Base-by-base conservation (phyloP, 2,888 invertebrate genomes). In the Lymantria monacha region DNA sequence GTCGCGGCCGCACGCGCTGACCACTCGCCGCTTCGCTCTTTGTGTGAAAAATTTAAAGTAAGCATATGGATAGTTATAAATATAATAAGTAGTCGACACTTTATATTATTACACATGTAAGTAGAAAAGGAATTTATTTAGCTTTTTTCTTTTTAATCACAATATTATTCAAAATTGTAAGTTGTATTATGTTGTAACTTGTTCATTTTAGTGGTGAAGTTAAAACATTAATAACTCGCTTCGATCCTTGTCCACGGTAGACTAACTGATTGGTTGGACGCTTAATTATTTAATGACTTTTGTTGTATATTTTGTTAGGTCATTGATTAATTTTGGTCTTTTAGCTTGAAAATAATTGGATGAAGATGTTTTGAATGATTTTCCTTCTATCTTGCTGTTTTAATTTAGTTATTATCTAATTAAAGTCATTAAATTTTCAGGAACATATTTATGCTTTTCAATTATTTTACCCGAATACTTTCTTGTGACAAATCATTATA, bases 241-340 rank as follows among this genome's bases (percentile, higher is more conserved):
- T 81, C 79, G 79, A 74, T 77, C 77, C 74, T 76, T 73, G 84
- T 80, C 79, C 82, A 75, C 79, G 73, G 74, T 82, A 80, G 74
- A 85, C 82, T 83, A 83, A 84, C 81, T 75, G 74, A 83, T 81
- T 80, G 81, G 85, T 84, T 84, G 84, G 87, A 88, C 22, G 22
- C 90, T 85, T 79, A 83, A 90, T 91, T 90, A 89, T 89, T 89
- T 87, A 84, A 91, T 91, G 91, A 90, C 91, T 90, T 90, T 91
- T 91, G 91, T 91, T 91, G 91, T 91, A 91, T 91, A 91, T 91
- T 90, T 91, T 91, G 91, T 91, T 91, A 89, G 90, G 91, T 91
- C 91, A 90, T 91, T 91, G 86, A 88, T 90, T 91, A 90, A 90
- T 91, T 90, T 87, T 86, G 82, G 85, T 89, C 88, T 76, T 83